Conservation (phyloP, 2,888 invertebrate genomes). For the Leistus spinibarbis region DNA sequence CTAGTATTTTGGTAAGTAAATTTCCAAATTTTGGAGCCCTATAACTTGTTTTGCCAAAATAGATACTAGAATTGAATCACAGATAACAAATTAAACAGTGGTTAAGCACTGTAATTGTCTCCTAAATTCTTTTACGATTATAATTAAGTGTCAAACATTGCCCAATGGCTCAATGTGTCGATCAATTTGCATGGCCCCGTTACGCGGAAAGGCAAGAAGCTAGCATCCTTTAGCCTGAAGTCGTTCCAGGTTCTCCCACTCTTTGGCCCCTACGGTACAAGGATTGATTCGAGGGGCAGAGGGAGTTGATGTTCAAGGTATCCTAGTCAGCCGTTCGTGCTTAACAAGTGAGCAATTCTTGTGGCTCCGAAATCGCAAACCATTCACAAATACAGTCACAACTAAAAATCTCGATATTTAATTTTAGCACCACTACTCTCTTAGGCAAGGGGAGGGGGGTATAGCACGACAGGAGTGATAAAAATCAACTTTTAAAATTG, state of each 20-base stretch:
- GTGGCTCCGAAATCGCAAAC: neutral
- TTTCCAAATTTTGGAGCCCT: no score
- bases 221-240: no score
- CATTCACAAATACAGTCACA: neutral
- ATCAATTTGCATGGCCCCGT: neutral
- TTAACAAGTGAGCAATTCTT: slow-evolving; percentile 37
- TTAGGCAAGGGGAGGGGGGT: neutral
- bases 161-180: no score
- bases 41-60: no score
- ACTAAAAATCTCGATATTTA: neutral
- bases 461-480: neutral
- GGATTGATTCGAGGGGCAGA: neutral
- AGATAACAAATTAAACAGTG: no score
- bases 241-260: neutral
- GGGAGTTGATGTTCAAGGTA: slow-evolving; percentile 23
- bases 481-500: neutral
- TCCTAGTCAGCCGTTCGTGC: slow-evolving; percentile 41
- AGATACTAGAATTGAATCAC: no score
- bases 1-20: no score
- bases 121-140: no score
- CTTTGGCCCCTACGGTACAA: neutral
- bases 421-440: neutral
- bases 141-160: no score
- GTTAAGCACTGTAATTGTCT: no score
- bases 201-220: neutral